These are phyloP conservation scores for Gavialis gangeticus DNA, from an alignment of 2,113 vertebrate species.

Conservation along the genomic window DNA sequence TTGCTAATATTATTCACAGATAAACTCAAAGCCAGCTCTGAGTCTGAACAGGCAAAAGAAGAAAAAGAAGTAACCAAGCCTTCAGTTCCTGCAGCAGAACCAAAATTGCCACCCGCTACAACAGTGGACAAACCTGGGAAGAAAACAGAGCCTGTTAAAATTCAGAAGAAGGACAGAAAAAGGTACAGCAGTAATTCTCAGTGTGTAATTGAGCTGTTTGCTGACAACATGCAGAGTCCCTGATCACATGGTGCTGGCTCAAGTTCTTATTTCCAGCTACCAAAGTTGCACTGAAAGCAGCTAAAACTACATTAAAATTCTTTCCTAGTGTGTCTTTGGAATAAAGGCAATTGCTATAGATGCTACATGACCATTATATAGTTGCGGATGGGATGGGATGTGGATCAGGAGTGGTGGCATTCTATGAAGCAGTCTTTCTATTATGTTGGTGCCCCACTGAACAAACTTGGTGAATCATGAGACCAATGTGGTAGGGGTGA, in stretches of 20 bases:
- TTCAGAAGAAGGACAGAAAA: conserved; percentile 75
- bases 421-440: neutral
- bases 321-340: conserved; percentile 17
- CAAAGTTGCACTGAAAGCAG: neutral
- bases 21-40: conserved; percentile 78
- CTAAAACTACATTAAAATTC: neutral
- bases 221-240: neutral
- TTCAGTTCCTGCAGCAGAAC: conserved; percentile 57
- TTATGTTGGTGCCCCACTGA: neutral
- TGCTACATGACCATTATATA: neutral
- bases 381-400: neutral
- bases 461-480: neutral
- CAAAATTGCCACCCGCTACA: conserved; percentile 55
- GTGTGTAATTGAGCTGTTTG: neutral
- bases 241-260: neutral
- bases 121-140: conserved; percentile 71
- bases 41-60: conserved; percentile 78
- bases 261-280: conserved; percentile 10
- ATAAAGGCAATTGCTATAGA: neutral
- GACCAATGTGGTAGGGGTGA: neutral
- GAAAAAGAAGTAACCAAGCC: conserved; percentile 61
- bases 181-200: conserved; percentile 61
- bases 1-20: conserved; percentile 55
- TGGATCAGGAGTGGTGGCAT: neutral
- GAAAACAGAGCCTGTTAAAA: conserved; percentile 70